A percentile compares a stretch with the other conserved stretches of the same genome.
Evolutionary conservation across 2,797 vertebrate genomes (phyloP).

Genomic region (Leptoclinus maculatus): DNA sequence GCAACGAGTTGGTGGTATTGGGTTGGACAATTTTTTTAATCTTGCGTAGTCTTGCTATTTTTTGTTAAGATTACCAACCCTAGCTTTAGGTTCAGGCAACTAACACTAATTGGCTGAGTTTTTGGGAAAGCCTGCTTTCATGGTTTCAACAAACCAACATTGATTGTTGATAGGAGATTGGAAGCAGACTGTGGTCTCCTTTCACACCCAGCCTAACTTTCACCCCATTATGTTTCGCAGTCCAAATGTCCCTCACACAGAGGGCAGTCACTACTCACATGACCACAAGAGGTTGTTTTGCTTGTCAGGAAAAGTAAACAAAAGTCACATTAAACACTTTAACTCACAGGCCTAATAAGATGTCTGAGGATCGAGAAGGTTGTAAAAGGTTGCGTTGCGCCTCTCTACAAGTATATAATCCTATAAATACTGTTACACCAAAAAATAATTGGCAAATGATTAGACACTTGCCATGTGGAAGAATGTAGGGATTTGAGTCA

Average conservation of each 20-base stretch:
- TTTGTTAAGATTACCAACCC: not conserved
- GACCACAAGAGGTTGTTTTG: not conserved
- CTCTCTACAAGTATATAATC: not conserved
- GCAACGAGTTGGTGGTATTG: not conserved
- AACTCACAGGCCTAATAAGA: not conserved
- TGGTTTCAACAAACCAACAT: not conserved
- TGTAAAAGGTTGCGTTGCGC: not conserved
- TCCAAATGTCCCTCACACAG: not conserved
- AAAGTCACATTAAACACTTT: not conserved
- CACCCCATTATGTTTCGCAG: not conserved
- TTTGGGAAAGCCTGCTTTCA: not conserved
- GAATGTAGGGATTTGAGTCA: not conserved
- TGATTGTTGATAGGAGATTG: not conserved
- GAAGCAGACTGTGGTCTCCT: not conserved
- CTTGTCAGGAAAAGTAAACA: not conserved
- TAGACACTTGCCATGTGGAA: not conserved
- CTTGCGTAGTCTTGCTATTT: not conserved
- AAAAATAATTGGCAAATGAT: not conserved
- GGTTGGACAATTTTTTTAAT: not conserved
- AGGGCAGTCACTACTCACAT: not conserved
- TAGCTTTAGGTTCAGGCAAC: constrained; percentile 1
- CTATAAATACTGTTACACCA: not conserved
- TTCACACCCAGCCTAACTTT: not conserved
- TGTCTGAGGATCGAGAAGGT: not conserved
- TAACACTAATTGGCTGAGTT: not conserved